Conservation (phyloP, 2,113 vertebrate genomes). For the cat (Felis catus) region DNA sequence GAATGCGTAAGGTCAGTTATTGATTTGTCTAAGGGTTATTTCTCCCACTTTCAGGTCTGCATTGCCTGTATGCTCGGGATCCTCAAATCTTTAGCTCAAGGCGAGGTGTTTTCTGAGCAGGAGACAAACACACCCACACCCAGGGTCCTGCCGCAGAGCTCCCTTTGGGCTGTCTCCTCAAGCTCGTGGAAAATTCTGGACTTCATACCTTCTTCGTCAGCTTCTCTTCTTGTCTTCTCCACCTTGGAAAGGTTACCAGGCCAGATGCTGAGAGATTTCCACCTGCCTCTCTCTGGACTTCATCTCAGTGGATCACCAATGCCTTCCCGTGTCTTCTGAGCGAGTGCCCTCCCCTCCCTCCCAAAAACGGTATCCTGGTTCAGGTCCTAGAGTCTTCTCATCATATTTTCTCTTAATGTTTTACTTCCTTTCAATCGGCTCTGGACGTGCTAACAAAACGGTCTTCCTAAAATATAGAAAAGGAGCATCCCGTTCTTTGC, state of each 20-base stretch:
- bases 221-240: too few relatives aligned
- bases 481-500: background rate
- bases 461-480: background rate
- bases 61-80: accelerated
- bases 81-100: background rate
- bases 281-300: background rate
- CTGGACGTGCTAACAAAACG: background rate
- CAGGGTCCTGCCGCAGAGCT: accelerated
- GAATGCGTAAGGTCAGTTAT: accelerated
- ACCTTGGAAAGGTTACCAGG: accelerated
- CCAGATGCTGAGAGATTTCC: background rate
- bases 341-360: accelerated
- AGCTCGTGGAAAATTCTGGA: background rate
- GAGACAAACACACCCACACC: accelerated
- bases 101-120: background rate
- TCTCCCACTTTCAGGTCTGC: background rate
- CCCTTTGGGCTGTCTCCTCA: background rate
- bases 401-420: background rate
- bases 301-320: background rate
- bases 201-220: too few relatives aligned
- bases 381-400: background rate
- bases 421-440: background rate
- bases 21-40: background rate
- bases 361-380: background rate
- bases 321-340: background rate